Evolutionary conservation across 2,888 invertebrate genomes (phyloP), one percentile per base, ranked within the genome.

Genomic region (Oscheius sp.): DNA sequence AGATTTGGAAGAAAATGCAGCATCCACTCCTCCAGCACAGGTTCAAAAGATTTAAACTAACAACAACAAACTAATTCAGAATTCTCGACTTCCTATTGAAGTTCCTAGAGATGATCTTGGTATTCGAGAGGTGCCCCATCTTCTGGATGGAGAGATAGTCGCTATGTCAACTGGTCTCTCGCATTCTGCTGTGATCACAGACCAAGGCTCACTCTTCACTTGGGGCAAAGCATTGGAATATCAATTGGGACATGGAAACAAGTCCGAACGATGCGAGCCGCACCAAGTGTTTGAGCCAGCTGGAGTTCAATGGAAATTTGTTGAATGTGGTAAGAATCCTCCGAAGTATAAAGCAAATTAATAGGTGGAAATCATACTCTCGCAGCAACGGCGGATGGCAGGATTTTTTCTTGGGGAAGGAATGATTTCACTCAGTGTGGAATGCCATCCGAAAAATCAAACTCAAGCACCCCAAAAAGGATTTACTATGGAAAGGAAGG

Each of bases 211-310:
- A 5, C 66, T 84, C 17, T 84, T 76, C 65, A 82, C 81, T 0
- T 84, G 84, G 84, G 84, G 84, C 42, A 82, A 80, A 65, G 73
- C 71, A 23, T 70, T 82, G 33, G 83, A 84, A 46, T 78, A 75
- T 64, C 84, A 84, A 72, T 67, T 84, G 17, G 84, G 84, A 4
- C 75, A 82, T 29, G 83, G 82, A 0, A 78, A 71, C 63, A 84
- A 84, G 39, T 75, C 65, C 25, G 83, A 84, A 65, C 71, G 76
- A 52, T 34, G 50, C 12, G 76, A 77, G 53, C 83, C 84, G 0
- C 77, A 79, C 29, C 73, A 76, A 39, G 70, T 84, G 0, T 71
- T 73, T 17, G 82, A 79, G 31, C 83, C 84, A 0, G 68, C 52
- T 3, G 71, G 70, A n/a, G 70, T 75, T 6, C 65, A 69, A 42